A percentile compares a stretch with the other conserved stretches of the same genome.
Conservation (phyloP, 2,888 invertebrate genomes). For the Tethea ocularis region DNA sequence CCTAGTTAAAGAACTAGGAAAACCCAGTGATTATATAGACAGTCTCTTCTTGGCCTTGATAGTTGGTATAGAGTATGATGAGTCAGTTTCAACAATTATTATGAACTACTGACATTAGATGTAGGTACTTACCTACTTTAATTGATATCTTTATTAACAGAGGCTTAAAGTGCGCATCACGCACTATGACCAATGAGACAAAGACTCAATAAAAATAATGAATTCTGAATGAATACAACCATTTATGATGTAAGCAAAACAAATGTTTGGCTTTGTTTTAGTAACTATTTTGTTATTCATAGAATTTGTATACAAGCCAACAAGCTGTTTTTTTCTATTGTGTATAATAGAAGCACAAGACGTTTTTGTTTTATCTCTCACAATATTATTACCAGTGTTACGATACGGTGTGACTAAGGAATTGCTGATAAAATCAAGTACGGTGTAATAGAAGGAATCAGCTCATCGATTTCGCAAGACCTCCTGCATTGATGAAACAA, state of each 20-base stretch:
- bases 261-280: not conserved
- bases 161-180: slow-evolving; percentile 2
- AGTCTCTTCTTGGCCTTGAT: not conserved
- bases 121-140: not conserved
- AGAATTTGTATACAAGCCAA: not conserved
- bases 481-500: too few relatives aligned
- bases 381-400: not conserved
- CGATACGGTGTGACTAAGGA: too few relatives aligned
- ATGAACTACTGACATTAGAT: not conserved
- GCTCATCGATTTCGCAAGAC: too few relatives aligned
- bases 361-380: not conserved
- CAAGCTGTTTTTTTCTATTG: not conserved
- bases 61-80: not conserved
- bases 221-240: not conserved
- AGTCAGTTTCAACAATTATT: not conserved
- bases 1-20: not conserved
- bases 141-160: not conserved
- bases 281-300: not conserved
- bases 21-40: not conserved
- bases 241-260: not conserved
- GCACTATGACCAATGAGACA: not conserved
- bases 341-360: not conserved
- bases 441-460: too few relatives aligned
- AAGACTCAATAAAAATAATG: not conserved
- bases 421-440: too few relatives aligned